These are phyloP conservation scores for Coracias cyanogaster DNA, from an alignment of 2,797 vertebrate species.

Conservation along the genomic window DNA sequence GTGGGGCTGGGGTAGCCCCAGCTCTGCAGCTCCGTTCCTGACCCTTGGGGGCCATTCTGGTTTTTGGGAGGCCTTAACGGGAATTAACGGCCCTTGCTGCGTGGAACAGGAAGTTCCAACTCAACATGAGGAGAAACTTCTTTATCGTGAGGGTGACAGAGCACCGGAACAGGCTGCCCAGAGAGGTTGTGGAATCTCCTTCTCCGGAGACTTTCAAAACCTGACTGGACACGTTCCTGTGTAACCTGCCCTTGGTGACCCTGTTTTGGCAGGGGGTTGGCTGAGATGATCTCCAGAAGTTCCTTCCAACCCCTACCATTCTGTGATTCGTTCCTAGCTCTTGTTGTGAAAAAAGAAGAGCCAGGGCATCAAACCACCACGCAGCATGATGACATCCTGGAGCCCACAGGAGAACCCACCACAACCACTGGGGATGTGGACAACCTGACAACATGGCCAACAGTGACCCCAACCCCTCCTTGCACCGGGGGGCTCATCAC, in stretches of 20 bases:
- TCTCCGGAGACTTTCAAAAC: too few relatives aligned
- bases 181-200: too few relatives aligned
- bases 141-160: too few relatives aligned
- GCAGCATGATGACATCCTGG: fast-evolving
- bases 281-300: too few relatives aligned
- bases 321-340: neutral
- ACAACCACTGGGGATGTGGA: fast-evolving
- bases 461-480: fast-evolving
- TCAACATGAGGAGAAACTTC: too few relatives aligned
- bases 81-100: too few relatives aligned
- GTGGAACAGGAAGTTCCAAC: too few relatives aligned
- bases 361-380: fast-evolving
- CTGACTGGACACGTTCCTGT: too few relatives aligned
- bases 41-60: fast-evolving
- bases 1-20: fast-evolving
- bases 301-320: too few relatives aligned
- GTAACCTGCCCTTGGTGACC: too few relatives aligned
- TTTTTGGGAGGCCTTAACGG: fast-evolving
- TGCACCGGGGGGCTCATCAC: fast-evolving
- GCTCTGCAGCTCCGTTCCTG: fast-evolving
- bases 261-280: too few relatives aligned
- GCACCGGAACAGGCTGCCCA: too few relatives aligned
- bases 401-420: fast-evolving
- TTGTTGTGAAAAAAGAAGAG: fast-evolving
- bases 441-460: fast-evolving